phyloP scores from a whole-genome alignment of 2,113 vertebrate species.

The Coregonus clupeaformis region DNA sequence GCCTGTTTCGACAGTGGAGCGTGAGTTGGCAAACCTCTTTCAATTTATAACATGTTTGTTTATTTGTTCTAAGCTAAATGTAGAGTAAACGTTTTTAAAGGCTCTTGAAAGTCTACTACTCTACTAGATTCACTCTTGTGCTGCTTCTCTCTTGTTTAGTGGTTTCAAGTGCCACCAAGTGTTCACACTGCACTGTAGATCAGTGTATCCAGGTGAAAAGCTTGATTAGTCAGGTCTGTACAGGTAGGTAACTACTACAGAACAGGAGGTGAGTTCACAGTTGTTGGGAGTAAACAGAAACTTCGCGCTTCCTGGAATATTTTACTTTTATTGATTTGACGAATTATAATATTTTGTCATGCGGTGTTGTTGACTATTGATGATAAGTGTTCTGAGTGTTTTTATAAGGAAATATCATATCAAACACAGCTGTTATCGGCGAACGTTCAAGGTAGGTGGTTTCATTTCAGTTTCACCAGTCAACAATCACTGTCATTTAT shows the following conservation, averaged over 20 bases:
- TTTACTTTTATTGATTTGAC: neutral
- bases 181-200: conserved; percentile 13
- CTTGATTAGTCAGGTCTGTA: conserved; percentile 64
- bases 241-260: conserved; percentile 59
- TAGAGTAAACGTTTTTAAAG: neutral
- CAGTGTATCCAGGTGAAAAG: conserved; percentile 48
- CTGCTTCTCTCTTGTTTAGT: neutral
- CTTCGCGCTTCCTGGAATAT: neutral
- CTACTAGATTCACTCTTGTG: neutral
- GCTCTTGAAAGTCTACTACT: neutral
- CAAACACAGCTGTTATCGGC: conserved; percentile 15
- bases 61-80: neutral
- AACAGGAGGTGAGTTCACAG: conserved; percentile 19
- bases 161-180: conserved; percentile 52
- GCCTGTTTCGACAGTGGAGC: neutral
- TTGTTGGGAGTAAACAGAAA: conserved; percentile 45
- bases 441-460: neutral
- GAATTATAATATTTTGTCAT: neutral
- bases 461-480: conserved; percentile 32
- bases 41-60: neutral
- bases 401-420: neutral
- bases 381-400: neutral
- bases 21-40: neutral
- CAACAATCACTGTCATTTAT: neutral
- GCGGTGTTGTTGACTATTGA: neutral